These are phyloP conservation scores for Silurus lanzhouensis DNA, from an alignment of 2,797 vertebrate genomes.

Conservation along the genomic window DNA sequence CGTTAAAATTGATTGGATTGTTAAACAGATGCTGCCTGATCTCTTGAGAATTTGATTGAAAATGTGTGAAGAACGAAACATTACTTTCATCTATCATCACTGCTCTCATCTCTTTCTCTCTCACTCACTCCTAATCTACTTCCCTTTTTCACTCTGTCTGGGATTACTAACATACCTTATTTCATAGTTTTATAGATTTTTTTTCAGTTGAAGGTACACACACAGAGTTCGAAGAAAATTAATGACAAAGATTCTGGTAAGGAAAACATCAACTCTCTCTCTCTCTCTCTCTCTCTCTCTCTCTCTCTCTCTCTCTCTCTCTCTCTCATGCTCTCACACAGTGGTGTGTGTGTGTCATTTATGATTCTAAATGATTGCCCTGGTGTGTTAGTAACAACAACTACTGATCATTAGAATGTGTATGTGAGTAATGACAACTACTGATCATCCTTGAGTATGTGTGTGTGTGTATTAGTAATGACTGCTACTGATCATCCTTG, in stretches of 20 bases:
- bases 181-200: not conserved
- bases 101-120: slow-evolving; percentile 15
- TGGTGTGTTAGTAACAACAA: not conserved
- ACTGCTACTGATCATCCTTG: not conserved
- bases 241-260: slow-evolving; percentile 31
- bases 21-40: slow-evolving; percentile 58
- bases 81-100: slow-evolving; percentile 25
- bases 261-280: slow-evolving; percentile 42
- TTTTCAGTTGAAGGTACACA: not conserved
- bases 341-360: not conserved
- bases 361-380: not conserved
- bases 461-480: not conserved
- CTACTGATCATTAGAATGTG: not conserved
- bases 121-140: not conserved
- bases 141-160: not conserved
- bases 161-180: not conserved
- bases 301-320: not conserved
- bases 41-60: slow-evolving; percentile 60
- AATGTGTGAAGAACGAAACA: slow-evolving; percentile 50
- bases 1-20: slow-evolving; percentile 57
- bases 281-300: slow-evolving; percentile 23
- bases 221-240: not conserved
- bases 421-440: not conserved
- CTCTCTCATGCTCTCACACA: not conserved
- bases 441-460: not conserved